Evolutionary conservation across 2,113 vertebrate species (phyloP).

Genomic region (Larimichthys crocea): DNA sequence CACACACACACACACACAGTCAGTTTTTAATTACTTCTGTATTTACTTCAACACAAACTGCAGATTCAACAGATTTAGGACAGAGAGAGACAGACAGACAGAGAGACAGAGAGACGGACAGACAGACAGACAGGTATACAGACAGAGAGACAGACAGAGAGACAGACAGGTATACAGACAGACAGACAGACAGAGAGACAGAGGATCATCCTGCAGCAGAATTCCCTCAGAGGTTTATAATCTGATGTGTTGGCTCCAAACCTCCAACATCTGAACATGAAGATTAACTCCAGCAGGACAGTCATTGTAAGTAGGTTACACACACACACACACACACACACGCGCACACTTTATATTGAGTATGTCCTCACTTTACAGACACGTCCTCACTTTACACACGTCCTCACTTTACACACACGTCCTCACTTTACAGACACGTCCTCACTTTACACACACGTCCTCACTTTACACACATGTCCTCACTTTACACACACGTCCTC

Average conservation of each 20-base stretch:
- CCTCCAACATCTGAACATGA: constrained; percentile 14
- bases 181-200: background rate
- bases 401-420: too few relatives aligned
- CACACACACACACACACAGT: background rate
- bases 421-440: too few relatives aligned
- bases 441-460: too few relatives aligned
- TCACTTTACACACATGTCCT: too few relatives aligned
- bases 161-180: too few relatives aligned
- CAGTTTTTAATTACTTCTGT: constrained; percentile 18
- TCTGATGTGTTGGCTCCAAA: constrained; percentile 24
- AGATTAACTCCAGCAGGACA: background rate
- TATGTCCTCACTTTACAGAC: too few relatives aligned
- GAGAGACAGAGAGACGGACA: too few relatives aligned
- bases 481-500: too few relatives aligned
- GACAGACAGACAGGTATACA: background rate
- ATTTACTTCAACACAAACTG: background rate
- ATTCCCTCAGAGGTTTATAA: constrained; percentile 50
- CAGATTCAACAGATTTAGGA: background rate
- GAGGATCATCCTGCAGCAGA: constrained; percentile 32
- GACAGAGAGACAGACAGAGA: too few relatives aligned
- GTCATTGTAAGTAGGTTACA: background rate
- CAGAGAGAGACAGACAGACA: too few relatives aligned
- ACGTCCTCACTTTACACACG: too few relatives aligned
- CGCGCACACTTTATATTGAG: background rate
- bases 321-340: background rate